Base-by-base conservation (phyloP, 2,113 vertebrate species). In the Paraplagusia blochii region DNA sequence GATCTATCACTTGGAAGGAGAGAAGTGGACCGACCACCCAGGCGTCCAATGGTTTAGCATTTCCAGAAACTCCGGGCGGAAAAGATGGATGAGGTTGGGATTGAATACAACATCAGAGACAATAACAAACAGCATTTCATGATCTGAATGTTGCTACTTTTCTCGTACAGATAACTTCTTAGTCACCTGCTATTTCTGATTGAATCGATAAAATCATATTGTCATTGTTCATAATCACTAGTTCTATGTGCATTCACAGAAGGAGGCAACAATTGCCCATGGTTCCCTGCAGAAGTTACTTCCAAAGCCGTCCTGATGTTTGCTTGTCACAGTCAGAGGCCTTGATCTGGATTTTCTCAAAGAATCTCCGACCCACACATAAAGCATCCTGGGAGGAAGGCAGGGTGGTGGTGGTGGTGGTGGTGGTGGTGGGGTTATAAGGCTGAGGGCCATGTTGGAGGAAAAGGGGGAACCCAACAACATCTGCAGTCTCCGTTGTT, bases 401-500 rank as follows among this genome's bases (percentile, higher is more conserved):
- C 11, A 12, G 18, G 11, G 59, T 65, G 66, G n/a, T n/a, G n/a
- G n/a, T n/a, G n/a, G n/a, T n/a, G n/a, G n/a, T n/a, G n/a, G n/a
- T n/a, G n/a, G n/a, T n/a, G n/a, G n/a, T n/a, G 68, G 52, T 65
- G 44, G 58, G 38, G 35, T 17, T 63, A 64, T 71, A 81, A 85
- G 86, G 85, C 89, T 87, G 62, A 82, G 82, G 88, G 88, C 88
- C 84, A 86, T 83, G 80, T 85, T 90, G 85, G 88, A 88, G 87
- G 79, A 88, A 77, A 85, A 81, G 80, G 85, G 85, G 82, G 79
- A 82, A 69, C 77, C 80, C 84, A 44, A 88, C 85, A 91, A 91
- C 90, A 91, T 90, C 90, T 92, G 90, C 89, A 90, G 87, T 81
- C 87, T 90, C 83, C 76, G 88, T 82, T 88, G 88, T 90, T 85